A percentile compares a stretch with the other conserved stretches of the same genome.
Evolutionary conservation across 2,888 invertebrate species (phyloP).

Genomic region (Scaeva pyrastri): DNA sequence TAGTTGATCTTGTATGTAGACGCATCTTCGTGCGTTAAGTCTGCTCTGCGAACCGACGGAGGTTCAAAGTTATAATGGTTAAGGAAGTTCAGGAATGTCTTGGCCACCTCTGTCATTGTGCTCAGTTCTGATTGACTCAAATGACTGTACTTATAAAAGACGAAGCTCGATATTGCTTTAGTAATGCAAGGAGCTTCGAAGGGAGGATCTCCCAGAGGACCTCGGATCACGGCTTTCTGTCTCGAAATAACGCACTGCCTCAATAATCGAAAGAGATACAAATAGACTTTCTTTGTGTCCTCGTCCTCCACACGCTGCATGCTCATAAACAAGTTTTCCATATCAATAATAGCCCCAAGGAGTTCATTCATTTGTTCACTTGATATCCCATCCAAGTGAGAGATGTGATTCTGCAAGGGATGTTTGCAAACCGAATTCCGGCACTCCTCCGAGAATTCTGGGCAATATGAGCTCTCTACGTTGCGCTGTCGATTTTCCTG

Average conservation of each 20-base stretch:
- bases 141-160: conserved; percentile 87
- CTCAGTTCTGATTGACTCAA: conserved; percentile 85
- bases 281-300: conserved; percentile 94
- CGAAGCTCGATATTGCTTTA: conserved; percentile 95
- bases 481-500: conserved; percentile 85
- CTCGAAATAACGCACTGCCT: conserved; percentile 92
- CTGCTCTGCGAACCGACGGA: conserved; percentile 89
- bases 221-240: conserved; percentile 91
- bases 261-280: conserved; percentile 92
- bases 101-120: conserved; percentile 92
- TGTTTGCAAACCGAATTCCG: conserved; percentile 89
- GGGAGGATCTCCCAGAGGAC: conserved; percentile 93
- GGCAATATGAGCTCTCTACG: conserved; percentile 84
- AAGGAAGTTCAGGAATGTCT: conserved; percentile 94
- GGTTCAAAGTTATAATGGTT: conserved; percentile 97
- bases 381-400: conserved; percentile 89
- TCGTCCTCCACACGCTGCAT: conserved; percentile 94
- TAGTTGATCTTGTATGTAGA: conserved; percentile 94
- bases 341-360: conserved; percentile 94
- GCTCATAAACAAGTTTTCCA: conserved; percentile 95
- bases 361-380: conserved; percentile 92
- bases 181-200: conserved; percentile 95
- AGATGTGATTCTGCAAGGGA: conserved; percentile 90
- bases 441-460: conserved; percentile 91
- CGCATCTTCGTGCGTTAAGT: conserved; percentile 90